Evolutionary conservation across 2,888 invertebrate species (phyloP).

Genomic region (Noctua comes): DNA sequence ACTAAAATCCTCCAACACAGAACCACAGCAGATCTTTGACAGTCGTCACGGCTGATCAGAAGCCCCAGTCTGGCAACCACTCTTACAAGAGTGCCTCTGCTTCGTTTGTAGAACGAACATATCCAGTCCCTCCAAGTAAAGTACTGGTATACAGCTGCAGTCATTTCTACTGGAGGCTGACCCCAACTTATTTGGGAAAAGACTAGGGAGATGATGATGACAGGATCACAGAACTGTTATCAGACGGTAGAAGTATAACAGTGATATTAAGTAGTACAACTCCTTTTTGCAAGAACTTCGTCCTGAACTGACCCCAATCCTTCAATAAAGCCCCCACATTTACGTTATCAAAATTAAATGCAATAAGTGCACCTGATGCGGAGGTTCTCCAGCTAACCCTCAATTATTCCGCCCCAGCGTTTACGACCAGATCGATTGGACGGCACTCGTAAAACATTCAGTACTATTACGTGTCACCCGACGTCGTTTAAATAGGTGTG

Average conservation of each 20-base stretch:
- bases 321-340: slow-evolving; percentile 3
- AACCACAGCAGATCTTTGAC: not conserved
- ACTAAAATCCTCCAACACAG: not conserved
- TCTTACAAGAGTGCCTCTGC: no score
- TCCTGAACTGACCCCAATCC: not conserved
- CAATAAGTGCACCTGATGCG: slow-evolving; percentile 41
- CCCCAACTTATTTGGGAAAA: not conserved
- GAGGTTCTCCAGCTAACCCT: slow-evolving; percentile 11
- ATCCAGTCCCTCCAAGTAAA: not conserved
- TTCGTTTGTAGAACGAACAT: no score
- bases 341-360: slow-evolving; percentile 36
- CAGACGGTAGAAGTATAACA: not conserved
- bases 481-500: slow-evolving; percentile 52
- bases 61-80: not conserved
- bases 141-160: not conserved
- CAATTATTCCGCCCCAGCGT: slow-evolving; percentile 56
- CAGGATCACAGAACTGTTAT: not conserved
- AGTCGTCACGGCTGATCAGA: not conserved
- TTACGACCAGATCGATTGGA: slow-evolving; percentile 51
- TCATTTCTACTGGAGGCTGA: not conserved
- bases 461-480: slow-evolving; percentile 57
- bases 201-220: not conserved
- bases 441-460: slow-evolving; percentile 67
- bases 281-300: not conserved
- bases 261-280: not conserved